These are phyloP conservation scores for Urechis unicinctus DNA, from an alignment of 2,888 invertebrate species.

Conservation along the genomic window DNA sequence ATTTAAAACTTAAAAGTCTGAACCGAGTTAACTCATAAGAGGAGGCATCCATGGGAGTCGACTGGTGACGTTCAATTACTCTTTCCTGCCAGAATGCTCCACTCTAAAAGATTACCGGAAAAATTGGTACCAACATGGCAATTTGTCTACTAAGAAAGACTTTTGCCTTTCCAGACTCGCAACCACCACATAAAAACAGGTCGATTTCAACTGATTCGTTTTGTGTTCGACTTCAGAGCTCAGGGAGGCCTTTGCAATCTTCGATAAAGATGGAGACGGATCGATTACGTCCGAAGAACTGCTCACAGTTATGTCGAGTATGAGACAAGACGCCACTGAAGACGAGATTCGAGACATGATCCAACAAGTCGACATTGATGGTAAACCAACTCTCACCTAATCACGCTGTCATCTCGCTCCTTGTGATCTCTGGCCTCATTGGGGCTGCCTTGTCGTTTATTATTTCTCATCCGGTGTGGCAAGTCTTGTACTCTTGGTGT, in stretches of 20 bases:
- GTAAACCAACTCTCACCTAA: slow-evolving; percentile 8
- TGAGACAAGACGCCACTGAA: slow-evolving; percentile 20
- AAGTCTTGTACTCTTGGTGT: too few relatives aligned
- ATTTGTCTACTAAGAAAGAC: too few relatives aligned
- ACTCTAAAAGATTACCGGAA: too few relatives aligned
- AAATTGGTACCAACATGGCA: too few relatives aligned
- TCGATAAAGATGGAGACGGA: slow-evolving; percentile 23
- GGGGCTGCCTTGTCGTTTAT: background rate
- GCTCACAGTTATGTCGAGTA: slow-evolving; percentile 19
- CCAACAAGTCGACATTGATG: slow-evolving; percentile 23
- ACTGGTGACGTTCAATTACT: too few relatives aligned
- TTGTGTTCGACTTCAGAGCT: slow-evolving; percentile 14
- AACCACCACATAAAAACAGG: too few relatives aligned
- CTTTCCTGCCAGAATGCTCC: too few relatives aligned
- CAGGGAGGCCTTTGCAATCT: slow-evolving; percentile 21
- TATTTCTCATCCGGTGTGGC: background rate
- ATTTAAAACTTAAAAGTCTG: too few relatives aligned
- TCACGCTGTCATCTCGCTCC: background rate
- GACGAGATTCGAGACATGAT: slow-evolving; percentile 25
- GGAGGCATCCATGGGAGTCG: too few relatives aligned
- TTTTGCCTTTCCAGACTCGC: too few relatives aligned
- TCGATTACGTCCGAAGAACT: slow-evolving; percentile 20
- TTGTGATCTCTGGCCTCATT: background rate
- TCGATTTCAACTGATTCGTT: too few relatives aligned
- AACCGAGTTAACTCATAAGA: too few relatives aligned